phyloP scores from a whole-genome alignment of 2,888 invertebrate species.

The Synergus gifuensis region DNA sequence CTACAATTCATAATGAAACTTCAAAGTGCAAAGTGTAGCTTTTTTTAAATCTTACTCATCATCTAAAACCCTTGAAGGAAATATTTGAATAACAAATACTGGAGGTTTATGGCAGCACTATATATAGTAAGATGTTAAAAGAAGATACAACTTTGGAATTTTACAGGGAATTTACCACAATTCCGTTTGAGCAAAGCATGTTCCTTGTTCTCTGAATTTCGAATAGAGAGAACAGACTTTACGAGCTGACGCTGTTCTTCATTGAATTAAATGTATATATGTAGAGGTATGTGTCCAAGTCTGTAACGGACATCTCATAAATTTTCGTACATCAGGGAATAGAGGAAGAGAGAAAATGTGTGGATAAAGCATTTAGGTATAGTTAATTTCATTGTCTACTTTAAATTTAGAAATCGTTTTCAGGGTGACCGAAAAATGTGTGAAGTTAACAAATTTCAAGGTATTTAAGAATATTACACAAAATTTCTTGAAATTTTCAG shows the following conservation, averaged over 20 bases:
- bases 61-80: too few relatives aligned
- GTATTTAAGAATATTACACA: too few relatives aligned
- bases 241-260: slow-evolving; percentile 12
- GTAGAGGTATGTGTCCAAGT: slow-evolving; percentile 13
- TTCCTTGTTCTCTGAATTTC: not conserved
- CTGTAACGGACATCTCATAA: slow-evolving; percentile 38
- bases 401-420: not conserved
- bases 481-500: too few relatives aligned
- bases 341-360: not conserved
- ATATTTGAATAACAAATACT: too few relatives aligned
- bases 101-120: too few relatives aligned
- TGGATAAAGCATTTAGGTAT: not conserved
- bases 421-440: too few relatives aligned
- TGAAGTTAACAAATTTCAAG: too few relatives aligned
- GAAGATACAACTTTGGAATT: not conserved
- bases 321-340: slow-evolving; percentile 11
- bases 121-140: too few relatives aligned
- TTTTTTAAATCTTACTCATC: too few relatives aligned
- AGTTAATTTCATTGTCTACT: not conserved
- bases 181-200: not conserved
- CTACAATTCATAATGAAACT: too few relatives aligned
- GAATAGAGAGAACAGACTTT: slow-evolving; percentile 3
- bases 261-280: slow-evolving; percentile 33
- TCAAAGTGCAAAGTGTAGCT: too few relatives aligned
- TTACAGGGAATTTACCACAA: not conserved